Evolutionary conservation across 2,113 vertebrate genomes (phyloP).

Genomic region (Recurvirostra avosetta): DNA sequence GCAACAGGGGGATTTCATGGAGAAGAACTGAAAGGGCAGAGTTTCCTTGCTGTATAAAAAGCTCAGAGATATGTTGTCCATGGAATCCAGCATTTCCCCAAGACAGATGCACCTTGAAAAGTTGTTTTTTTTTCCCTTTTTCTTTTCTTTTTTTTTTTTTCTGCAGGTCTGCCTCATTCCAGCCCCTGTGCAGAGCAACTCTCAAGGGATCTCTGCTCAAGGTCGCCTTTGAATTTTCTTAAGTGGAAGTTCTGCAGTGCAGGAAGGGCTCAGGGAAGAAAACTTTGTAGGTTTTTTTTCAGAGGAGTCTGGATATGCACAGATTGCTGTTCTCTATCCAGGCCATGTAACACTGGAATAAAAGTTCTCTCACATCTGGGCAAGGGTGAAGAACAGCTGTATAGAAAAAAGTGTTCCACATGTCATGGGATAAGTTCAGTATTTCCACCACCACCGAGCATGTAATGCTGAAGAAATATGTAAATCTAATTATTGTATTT

Average conservation of each 20-base stretch:
- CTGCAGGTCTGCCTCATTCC: not conserved
- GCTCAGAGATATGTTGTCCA: not conserved
- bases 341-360: not conserved
- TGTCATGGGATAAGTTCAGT: not conserved
- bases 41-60: not conserved
- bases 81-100: not conserved
- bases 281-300: not conserved
- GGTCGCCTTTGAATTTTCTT: not conserved
- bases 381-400: not conserved
- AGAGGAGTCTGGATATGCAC: not conserved
- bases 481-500: not conserved
- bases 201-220: not conserved
- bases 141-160: accelerated
- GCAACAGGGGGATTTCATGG: not conserved
- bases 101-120: not conserved
- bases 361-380: not conserved
- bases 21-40: not conserved
- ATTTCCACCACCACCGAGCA: not conserved
- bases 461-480: not conserved
- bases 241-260: not conserved
- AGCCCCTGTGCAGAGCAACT: not conserved
- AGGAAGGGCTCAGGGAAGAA: not conserved
- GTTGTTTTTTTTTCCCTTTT: no score
- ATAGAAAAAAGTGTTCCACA: not conserved
- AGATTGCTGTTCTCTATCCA: not conserved